phyloP scores from a whole-genome alignment of 2,113 vertebrate genomes.

The Pachyramphus minor region DNA sequence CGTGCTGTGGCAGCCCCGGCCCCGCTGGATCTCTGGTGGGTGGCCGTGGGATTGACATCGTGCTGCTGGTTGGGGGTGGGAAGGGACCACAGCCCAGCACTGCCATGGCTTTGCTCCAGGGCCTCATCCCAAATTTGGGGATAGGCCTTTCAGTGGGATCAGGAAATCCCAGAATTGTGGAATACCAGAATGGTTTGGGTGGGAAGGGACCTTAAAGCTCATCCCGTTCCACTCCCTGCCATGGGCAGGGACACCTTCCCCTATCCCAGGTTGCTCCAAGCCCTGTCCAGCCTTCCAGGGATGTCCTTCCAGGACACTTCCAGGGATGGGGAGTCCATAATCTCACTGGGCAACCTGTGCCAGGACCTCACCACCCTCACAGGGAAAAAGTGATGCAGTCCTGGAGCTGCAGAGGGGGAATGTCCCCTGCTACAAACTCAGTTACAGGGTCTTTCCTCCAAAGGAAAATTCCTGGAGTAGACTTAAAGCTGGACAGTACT shows the following conservation, averaged over 20 bases:
- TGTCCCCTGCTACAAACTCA: not conserved
- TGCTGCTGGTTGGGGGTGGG: not conserved
- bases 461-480: not conserved
- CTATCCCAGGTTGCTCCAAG: fast-evolving
- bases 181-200: too few relatives aligned
- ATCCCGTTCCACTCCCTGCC: fast-evolving
- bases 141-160: not conserved
- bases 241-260: not conserved
- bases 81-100: not conserved
- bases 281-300: fast-evolving
- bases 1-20: not conserved
- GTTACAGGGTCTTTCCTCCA: not conserved
- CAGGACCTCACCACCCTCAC: not conserved
- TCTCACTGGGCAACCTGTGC: not conserved
- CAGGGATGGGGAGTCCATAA: not conserved
- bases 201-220: not conserved
- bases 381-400: not conserved
- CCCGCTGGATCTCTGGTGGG: not conserved
- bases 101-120: not conserved
- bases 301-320: not conserved
- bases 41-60: fast-evolving
- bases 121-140: not conserved
- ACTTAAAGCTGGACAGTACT: not conserved
- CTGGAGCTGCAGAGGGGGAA: not conserved
- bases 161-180: not conserved